These are phyloP conservation scores for Hipposideros armiger DNA, from an alignment of 2,113 vertebrate genomes.

Conservation along the genomic window DNA sequence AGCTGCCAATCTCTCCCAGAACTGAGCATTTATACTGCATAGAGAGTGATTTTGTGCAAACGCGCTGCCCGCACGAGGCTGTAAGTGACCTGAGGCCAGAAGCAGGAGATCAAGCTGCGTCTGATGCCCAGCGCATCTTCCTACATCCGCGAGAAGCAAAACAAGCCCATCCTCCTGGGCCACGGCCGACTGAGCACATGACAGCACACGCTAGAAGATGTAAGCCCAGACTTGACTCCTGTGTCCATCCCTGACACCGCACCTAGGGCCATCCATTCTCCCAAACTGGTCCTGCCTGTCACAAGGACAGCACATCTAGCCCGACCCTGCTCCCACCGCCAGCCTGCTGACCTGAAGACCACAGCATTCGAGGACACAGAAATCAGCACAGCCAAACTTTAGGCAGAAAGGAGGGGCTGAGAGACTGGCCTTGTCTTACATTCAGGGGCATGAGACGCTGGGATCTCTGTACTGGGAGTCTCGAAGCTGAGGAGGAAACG, in stretches of 20 bases:
- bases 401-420: background rate
- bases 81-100: background rate
- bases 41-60: too few relatives aligned
- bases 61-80: background rate
- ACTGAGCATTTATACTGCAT: rapidly evolving
- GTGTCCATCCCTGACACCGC: background rate
- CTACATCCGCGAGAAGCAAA: background rate
- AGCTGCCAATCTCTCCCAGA: background rate
- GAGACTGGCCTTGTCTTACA: background rate
- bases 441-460: background rate
- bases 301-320: background rate
- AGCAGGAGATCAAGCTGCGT: background rate
- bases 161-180: too few relatives aligned
- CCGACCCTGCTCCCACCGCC: background rate
- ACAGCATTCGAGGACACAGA: background rate
- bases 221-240: background rate
- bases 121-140: background rate
- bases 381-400: too few relatives aligned
- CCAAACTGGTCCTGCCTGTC: too few relatives aligned
- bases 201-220: background rate
- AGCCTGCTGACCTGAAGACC: background rate
- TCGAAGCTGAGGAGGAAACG: background rate
- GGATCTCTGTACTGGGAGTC: background rate
- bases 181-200: background rate
- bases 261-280: too few relatives aligned